phyloP scores from a whole-genome alignment of 2,113 vertebrate species.

The Rallus limicola region DNA sequence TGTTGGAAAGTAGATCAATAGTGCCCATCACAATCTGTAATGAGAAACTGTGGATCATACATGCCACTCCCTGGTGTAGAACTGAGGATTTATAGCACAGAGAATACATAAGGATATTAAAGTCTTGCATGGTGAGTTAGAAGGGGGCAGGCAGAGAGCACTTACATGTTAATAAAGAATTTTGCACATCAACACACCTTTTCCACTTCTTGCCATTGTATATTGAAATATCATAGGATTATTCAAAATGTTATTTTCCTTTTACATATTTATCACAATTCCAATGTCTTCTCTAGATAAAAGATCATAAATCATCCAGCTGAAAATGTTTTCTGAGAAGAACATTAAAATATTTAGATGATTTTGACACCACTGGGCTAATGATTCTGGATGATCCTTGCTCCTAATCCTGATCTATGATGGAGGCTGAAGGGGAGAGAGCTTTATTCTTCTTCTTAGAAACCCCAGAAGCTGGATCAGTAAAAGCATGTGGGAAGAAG shows the following conservation, averaged over 20 bases:
- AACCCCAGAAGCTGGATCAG: background rate
- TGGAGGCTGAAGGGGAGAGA: background rate
- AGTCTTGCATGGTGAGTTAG: background rate
- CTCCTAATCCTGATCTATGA: background rate
- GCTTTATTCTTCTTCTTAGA: background rate
- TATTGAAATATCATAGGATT: background rate
- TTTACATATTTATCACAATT: background rate
- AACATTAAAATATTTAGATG: background rate
- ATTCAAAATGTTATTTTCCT: background rate
- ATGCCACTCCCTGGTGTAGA: background rate
- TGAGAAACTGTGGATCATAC: background rate
- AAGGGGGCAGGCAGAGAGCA: background rate
- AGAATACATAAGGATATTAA: background rate
- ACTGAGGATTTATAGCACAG: background rate
- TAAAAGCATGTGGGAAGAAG: background rate
- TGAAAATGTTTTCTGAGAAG: background rate
- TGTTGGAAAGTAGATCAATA: background rate
- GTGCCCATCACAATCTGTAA: background rate
- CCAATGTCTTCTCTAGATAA: background rate
- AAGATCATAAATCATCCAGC: background rate
- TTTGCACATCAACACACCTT: background rate
- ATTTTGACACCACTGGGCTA: background rate
- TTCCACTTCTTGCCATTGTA: background rate
- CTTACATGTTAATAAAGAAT: constrained; percentile 15
- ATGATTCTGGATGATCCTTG: background rate